A percentile compares a stretch with the other conserved stretches of the same genome.
Conservation (phyloP, 2,113 vertebrate genomes). For the Ochotona curzoniae region DNA sequence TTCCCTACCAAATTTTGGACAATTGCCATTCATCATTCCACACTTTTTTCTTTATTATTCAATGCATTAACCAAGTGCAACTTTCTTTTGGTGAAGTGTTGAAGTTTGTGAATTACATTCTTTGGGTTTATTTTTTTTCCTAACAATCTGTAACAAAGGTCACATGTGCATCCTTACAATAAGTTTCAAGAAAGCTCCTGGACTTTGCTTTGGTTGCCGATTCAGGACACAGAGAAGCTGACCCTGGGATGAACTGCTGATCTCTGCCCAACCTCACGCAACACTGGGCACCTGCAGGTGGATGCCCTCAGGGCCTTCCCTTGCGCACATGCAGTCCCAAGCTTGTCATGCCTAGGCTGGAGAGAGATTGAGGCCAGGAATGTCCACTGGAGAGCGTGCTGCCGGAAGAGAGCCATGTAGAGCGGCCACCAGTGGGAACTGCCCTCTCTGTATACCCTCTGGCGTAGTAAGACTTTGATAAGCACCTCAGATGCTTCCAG, state of each 20-base stretch:
- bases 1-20: neutral
- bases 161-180: neutral
- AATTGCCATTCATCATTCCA: neutral
- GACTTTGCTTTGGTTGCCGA: neutral
- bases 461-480: neutral
- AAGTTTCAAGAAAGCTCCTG: neutral
- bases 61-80: neutral
- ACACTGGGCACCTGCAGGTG: neutral
- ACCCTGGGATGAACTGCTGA: fast-evolving
- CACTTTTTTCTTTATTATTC: neutral
- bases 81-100: neutral
- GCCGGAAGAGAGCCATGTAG: neutral
- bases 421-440: fast-evolving
- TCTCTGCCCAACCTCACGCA: too few species aligned
- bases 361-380: too few species aligned
- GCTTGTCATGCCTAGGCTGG: too few species aligned
- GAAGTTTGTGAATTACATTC: neutral
- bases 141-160: neutral
- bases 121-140: neutral
- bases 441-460: neutral
- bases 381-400: too few species aligned
- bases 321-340: neutral
- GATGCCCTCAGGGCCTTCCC: neutral
- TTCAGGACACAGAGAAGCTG: neutral
- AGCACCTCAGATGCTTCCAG: neutral